Evolutionary conservation across 2,888 invertebrate species (phyloP), one percentile per base, ranked within the genome.

Genomic region (Aelia acuminata): DNA sequence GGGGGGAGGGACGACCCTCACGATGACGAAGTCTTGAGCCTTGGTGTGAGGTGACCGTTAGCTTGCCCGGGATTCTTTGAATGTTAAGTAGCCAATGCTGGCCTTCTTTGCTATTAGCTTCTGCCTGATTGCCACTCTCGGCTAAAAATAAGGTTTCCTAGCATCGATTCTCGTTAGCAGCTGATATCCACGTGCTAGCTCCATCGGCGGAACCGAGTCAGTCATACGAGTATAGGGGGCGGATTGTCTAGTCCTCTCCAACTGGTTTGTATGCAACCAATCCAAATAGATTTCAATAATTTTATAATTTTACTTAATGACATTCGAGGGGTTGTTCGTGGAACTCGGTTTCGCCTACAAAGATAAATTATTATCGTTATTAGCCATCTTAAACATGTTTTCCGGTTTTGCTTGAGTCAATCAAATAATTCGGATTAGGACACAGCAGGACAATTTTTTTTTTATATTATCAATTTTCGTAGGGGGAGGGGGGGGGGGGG

Each of bases 21-120:
- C 35, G 35, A 70, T 35, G 15, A 70, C 31, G 63, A 70, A 70
- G n/a, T n/a, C n/a, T n/a, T n/a, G 63, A 70, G 31, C 20, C 31
- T 70, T 70, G 63, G 31, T 70, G 63, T 70, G 63, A 35, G 31
- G 35, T 31, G 18, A 70, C 63, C 63, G 63, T 70, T 70, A 70
- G 63, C 35, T 70, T 35, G 63, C 63, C 63, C 63, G 63, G 63
- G 63, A 70, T 70, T 35, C 63, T 70, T 70, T 70, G 63, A 70
- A 70, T 70, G 31, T 70, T 70, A 70, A 70, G 63, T 35, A 70
- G 63, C 63, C 63, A 35, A 31, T 70, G 35, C 18, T 35, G 63
- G 31, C 63, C 18, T 70, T 70, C 63, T 70, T 70, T 70, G 63
- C 7, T 70, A 70, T 35, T 35, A 70, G 63, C 63, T 35, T 35